Evolutionary conservation across 2,888 invertebrate species (phyloP), one percentile per base, ranked within the genome.

Genomic region (Hipparchia sbordonii): DNA sequence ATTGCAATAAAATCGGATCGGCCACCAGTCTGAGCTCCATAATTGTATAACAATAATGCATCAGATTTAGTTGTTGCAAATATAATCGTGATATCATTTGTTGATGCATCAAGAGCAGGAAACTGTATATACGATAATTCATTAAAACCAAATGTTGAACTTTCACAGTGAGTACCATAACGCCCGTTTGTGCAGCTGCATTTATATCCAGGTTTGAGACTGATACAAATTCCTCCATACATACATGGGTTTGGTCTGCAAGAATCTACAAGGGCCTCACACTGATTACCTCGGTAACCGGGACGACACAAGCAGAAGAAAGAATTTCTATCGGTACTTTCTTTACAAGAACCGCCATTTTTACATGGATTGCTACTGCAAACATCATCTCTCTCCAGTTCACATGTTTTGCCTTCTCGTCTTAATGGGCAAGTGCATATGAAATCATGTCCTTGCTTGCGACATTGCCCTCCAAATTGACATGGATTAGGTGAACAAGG

Each of bases 231-330:
- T 51, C 98, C 98, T 46, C 98, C 98, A 85, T 98, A 95, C 76
- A 97, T 92, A 82, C 99, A 99, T n/a, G 98, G 98, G 87, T 98
- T 98, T 0, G 98, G 97, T 74, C 98, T 95, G 84, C 99, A 99
- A 0, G 97, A 97, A 85, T 98, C 98, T 0, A 97, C 96, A 3
- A 97, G 94, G 33, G 96, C 96, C 91, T 98, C 98, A 86, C 99
- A 99, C 79, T 97, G 96, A 86, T 97, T 97, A 2, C 99, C 99
- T 10, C 97, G 95, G 87, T 97, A 99, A 0, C 98, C 98, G 2
- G 98, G 97, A 2, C 98, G 95, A 85, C 99, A 99, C 1, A 98
- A 92, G 82, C 99, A 99, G 89, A 98, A 98, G 95, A 97, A 98
- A 51, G 97, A 97, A 48, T 97, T 97, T 65, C 97, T 97, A 82